phyloP scores from a whole-genome alignment of 2,888 invertebrate genomes.

The Perdita meconis region DNA sequence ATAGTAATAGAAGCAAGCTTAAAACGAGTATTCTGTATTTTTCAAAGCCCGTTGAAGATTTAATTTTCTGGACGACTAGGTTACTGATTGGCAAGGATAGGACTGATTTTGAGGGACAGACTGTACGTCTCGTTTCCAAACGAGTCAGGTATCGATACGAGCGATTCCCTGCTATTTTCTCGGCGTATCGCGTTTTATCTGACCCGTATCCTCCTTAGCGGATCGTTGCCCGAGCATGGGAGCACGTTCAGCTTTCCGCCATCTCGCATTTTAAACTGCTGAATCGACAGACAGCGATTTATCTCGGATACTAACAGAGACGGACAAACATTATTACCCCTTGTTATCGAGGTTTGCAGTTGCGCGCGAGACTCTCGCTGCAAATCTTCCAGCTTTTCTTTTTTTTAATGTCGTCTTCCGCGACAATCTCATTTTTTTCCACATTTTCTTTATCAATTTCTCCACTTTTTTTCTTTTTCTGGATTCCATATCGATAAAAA shows the following conservation, averaged over 20 bases:
- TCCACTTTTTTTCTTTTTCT: no score
- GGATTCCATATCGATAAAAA: no score
- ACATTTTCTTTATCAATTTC: no score
- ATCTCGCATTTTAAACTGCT: constrained; percentile 71
- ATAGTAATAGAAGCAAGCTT: no score
- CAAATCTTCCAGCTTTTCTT: background rate
- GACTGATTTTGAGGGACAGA: constrained; percentile 23
- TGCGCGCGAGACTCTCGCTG: constrained; percentile 29
- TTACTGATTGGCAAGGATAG: background rate
- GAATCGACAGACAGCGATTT: constrained; percentile 73
- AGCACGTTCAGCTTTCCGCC: constrained; percentile 47
- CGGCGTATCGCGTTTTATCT: constrained; percentile 32
- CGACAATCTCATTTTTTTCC: no score
- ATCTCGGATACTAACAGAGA: constrained; percentile 68
- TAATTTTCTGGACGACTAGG: no score
- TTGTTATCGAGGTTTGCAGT: constrained; percentile 56
- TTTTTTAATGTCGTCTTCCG: constrained; percentile 30
- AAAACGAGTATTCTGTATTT: no score
- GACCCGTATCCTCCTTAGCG: constrained; percentile 42
- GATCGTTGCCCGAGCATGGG: constrained; percentile 44
- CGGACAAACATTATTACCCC: constrained; percentile 67
- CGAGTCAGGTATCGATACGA: constrained; percentile 18
- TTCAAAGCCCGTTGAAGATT: no score
- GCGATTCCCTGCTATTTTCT: constrained; percentile 33
- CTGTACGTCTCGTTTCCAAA: constrained; percentile 18